These are phyloP conservation scores for Melanostoma mellinum DNA, from an alignment of 2,888 invertebrate species.

Conservation along the genomic window DNA sequence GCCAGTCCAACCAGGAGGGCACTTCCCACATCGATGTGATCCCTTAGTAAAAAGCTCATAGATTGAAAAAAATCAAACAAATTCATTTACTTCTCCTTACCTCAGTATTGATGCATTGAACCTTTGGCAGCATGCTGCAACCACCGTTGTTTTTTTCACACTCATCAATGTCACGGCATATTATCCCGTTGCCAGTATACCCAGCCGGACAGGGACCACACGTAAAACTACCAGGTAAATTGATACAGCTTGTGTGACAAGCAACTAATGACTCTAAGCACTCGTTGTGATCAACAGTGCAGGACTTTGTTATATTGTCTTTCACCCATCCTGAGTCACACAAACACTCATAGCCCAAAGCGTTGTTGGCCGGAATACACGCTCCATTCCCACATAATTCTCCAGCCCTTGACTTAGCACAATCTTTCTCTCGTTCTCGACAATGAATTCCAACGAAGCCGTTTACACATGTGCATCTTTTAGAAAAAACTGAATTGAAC, in stretches of 20 bases:
- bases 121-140: constrained; percentile 91
- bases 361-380: constrained; percentile 87
- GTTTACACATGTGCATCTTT: constrained; percentile 88
- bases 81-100: constrained; percentile 78
- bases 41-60: constrained; percentile 83
- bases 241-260: constrained; percentile 93
- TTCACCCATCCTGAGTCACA: constrained; percentile 93
- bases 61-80: background rate
- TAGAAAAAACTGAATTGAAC: constrained; percentile 21
- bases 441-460: constrained; percentile 94
- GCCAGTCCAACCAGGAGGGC: constrained; percentile 94
- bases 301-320: constrained; percentile 86
- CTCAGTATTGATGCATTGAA: constrained; percentile 93
- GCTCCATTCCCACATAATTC: constrained; percentile 95
- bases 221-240: constrained; percentile 92
- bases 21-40: constrained; percentile 92
- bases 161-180: constrained; percentile 94
- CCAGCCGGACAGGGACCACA: constrained; percentile 95
- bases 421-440: constrained; percentile 88
- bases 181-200: constrained; percentile 93
- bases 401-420: constrained; percentile 85
- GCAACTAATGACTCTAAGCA: constrained; percentile 87
- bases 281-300: constrained; percentile 93
- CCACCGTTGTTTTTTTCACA: constrained; percentile 93
- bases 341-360: constrained; percentile 88